phyloP scores from a whole-genome alignment of 2,888 invertebrate species.

The Masnerella sp. region DNA sequence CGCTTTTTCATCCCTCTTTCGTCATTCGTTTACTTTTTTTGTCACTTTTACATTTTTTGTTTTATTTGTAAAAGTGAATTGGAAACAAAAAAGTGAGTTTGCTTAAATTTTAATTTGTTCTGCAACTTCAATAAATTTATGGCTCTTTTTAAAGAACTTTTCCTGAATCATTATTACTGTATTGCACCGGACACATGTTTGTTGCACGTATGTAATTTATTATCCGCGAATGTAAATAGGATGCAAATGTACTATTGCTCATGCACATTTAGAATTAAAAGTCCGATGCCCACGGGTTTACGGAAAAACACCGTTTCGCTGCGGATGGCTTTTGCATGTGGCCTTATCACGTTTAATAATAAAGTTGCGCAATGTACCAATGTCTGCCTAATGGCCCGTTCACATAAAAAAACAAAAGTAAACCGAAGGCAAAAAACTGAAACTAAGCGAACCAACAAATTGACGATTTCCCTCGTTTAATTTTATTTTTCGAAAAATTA shows the following conservation, averaged over 20 bases:
- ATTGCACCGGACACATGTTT: constrained; percentile 7
- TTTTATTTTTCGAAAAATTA: too few relatives aligned
- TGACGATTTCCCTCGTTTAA: too few relatives aligned
- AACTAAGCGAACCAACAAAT: too few relatives aligned
- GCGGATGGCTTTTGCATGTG: constrained; percentile 5
- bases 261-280: constrained; percentile 39
- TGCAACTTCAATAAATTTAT: background rate
- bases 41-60: too few relatives aligned
- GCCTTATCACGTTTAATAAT: constrained; percentile 19
- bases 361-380: background rate
- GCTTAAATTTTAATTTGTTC: too few relatives aligned
- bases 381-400: too few relatives aligned
- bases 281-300: constrained; percentile 24
- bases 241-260: constrained; percentile 45
- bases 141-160: background rate
- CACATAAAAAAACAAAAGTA: too few relatives aligned
- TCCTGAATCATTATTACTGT: constrained; percentile 7
- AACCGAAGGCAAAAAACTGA: too few relatives aligned
- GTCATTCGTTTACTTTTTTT: background rate
- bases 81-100: background rate
- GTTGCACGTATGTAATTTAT: constrained; percentile 22
- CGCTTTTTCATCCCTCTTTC: background rate
- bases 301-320: constrained; percentile 15
- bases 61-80: too few relatives aligned
- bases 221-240: constrained; percentile 39